phyloP scores from a whole-genome alignment of 2,797 vertebrate species.

The Gymnothorax reevesii region DNA sequence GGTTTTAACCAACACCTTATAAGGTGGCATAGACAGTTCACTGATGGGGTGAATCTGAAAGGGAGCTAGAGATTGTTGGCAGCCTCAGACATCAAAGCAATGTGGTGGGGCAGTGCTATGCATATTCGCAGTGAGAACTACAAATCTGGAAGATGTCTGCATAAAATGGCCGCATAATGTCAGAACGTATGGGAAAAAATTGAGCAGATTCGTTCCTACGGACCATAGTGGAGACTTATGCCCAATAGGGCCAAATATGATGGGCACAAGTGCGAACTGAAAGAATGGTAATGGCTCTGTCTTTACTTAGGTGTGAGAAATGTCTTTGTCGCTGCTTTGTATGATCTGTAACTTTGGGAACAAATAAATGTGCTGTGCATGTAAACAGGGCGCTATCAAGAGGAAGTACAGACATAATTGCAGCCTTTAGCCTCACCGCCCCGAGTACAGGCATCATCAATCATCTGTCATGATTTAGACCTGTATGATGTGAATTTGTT shows the following conservation, averaged over 20 bases:
- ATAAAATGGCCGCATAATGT: not conserved
- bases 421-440: too few species aligned
- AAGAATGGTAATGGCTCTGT: not conserved
- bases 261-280: not conserved
- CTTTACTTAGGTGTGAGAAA: not conserved
- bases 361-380: not conserved
- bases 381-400: not conserved
- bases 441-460: too few species aligned
- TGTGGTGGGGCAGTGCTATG: too few species aligned
- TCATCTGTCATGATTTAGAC: too few species aligned
- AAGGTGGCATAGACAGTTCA: not conserved
- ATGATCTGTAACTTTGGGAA: not conserved
- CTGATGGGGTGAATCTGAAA: not conserved
- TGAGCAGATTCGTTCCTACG: not conserved
- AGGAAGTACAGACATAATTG: too few species aligned
- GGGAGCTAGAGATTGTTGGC: not conserved
- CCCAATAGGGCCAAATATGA: not conserved
- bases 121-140: not conserved
- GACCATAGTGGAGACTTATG: not conserved
- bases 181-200: not conserved
- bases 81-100: not conserved
- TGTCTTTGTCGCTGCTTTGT: not conserved
- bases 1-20: not conserved
- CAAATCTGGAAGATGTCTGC: not conserved
- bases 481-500: too few species aligned